phyloP scores from a whole-genome alignment of 1,140 invertebrate species.

The Euglossa dilemma region DNA sequence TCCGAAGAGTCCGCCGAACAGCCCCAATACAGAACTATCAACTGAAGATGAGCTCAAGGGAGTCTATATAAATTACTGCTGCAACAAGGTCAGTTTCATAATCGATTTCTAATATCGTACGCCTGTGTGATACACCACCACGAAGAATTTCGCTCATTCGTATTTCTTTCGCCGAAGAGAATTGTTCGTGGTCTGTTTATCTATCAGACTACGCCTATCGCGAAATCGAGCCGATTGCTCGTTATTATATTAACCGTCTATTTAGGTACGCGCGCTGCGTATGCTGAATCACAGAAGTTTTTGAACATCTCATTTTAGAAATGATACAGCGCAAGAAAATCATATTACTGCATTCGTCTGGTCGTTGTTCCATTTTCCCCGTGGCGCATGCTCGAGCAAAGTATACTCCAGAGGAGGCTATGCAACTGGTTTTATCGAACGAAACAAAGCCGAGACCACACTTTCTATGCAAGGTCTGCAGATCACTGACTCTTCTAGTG shows the following conservation, averaged over 20 bases:
- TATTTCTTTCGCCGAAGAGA: too few relatives aligned
- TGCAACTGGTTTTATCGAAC: conserved; percentile 65
- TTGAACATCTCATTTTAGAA: background rate
- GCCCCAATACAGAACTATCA: conserved; percentile 90
- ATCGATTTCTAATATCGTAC: conserved; percentile 43
- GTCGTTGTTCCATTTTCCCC: background rate
- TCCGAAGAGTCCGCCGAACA: conserved; percentile 95
- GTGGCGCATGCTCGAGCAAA: background rate
- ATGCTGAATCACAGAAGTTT: too few relatives aligned
- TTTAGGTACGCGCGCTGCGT: too few relatives aligned
- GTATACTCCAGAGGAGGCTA: background rate
- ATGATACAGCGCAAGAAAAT: background rate
- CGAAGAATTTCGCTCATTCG: background rate
- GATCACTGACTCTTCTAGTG: conserved; percentile 56
- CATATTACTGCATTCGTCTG: background rate
- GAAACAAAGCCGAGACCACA: background rate
- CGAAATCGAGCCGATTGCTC: background rate
- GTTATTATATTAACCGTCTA: too few relatives aligned
- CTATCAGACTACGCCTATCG: background rate
- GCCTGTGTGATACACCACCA: background rate
- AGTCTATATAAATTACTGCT: conserved; percentile 91
- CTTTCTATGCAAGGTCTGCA: conserved; percentile 48
- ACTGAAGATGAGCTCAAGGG: conserved; percentile 90
- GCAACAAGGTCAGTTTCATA: conserved; percentile 82
- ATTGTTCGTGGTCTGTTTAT: background rate